Conservation (phyloP, 2,113 vertebrate species). For the Chaenocephalus aceratus region DNA sequence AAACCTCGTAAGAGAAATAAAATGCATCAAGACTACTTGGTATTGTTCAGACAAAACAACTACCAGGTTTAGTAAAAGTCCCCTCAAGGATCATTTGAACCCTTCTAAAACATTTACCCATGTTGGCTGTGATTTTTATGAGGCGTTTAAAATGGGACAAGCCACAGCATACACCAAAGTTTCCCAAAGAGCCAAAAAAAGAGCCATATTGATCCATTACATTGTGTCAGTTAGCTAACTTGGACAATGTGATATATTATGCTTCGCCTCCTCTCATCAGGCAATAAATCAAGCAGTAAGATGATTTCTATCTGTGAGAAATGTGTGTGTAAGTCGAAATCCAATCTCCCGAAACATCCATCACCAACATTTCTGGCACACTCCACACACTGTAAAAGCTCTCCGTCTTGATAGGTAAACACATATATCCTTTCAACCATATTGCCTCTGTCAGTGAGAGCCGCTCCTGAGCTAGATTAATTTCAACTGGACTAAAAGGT, state of each 20-base stretch:
- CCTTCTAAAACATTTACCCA: not conserved
- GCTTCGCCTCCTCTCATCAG: not conserved
- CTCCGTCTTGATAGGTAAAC: conserved; percentile 1
- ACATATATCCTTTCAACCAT: conserved; percentile 4
- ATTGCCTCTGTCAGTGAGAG: conserved; percentile 3
- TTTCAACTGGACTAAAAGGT: conserved; percentile 6
- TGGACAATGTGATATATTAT: not conserved
- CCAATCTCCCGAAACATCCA: conserved; percentile 20
- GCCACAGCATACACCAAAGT: not conserved
- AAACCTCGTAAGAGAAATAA: no score
- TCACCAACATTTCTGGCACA: conserved; percentile 15
- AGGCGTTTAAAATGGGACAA: not conserved
- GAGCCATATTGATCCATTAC: not conserved
- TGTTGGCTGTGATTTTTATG: no score
- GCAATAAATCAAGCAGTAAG: not conserved
- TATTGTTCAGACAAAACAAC: no score
- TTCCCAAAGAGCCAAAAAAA: not conserved
- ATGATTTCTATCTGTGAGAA: conserved; percentile 14
- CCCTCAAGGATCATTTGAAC: not conserved
- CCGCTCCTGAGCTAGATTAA: not conserved
- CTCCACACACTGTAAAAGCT: not conserved
- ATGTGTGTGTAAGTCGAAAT: conserved; percentile 13
- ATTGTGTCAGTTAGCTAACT: not conserved
- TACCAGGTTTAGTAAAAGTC: no score
- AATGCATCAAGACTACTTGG: no score